Base-by-base conservation (phyloP, 2,888 invertebrate species). In the Encarsia formosa region DNA sequence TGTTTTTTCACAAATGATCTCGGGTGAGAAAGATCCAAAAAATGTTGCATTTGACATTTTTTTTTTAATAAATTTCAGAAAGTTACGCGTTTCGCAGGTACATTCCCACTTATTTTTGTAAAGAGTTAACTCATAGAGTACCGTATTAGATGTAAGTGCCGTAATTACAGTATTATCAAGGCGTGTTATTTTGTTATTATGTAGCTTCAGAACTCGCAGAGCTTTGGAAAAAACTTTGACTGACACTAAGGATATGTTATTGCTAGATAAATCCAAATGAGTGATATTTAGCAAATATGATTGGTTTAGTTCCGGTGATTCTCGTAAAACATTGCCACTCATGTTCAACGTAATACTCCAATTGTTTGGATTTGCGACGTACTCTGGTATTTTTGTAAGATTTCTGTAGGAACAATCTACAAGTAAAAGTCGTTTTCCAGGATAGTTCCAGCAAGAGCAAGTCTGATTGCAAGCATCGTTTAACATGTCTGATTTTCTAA, bases 71-170 rank as follows among this genome's bases (percentile, higher is more conserved):
- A n/a, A n/a, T n/a, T 77, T 75, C 8, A 86, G 67, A 41, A 89
- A 78, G 9, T 78, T 70, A 47, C 76, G 77, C 20, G 84, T 77
- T 0, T 78, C 72, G 64, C 90, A 90, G 60, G 81, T 79, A 67
- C 90, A 90, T 8, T 68, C 66, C 78, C 88, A 81, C 0, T 84
- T 84, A 68, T 90, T 91, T 9, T 77, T 72, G 5, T 81, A 75
- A 6, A 88, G 71, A 62, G 78, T 78, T 29, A 84, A 58, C 22
- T 70, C 68, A 16, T 48, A 44, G n/a, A 48, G 24, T 2, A 48
- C 13, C 2, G 48, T 41, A 1, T 37, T 20, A n/a, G 15, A 16
- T n/a, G n/a, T n/a, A n/a, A n/a, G n/a, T n/a, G n/a, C n/a, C n/a
- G n/a, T n/a, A n/a, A n/a, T n/a, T 9, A 29, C 26, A 22, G 8